Base-by-base conservation (phyloP, 2,113 vertebrate species). In the Semnornis frantzii region DNA sequence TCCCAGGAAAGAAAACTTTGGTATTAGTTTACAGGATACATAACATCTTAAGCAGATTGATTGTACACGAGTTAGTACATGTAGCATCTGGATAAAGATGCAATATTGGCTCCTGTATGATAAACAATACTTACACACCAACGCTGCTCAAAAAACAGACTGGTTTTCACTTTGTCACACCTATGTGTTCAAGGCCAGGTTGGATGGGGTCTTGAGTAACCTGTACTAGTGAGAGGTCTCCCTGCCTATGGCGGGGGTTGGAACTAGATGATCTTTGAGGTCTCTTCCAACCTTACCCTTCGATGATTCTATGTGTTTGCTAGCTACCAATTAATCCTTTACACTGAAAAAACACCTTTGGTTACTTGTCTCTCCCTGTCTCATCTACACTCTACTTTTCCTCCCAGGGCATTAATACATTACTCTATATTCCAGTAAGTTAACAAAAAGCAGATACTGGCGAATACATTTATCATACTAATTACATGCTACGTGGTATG, bases 401-500 rank as follows among this genome's bases (percentile, higher is more conserved):
- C 34, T 58, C 73, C 75, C 44, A 77, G 70, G 73, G 31, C 44
- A 54, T 8, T 78, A 87, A 92, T 25, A 23, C 28, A 62, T 80
- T 82, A 74, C 37, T 66, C 20, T 46, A 92, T 91, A 57, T 82
- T 75, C 85, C 55, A 88, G 33, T 44, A 37, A 81, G 63, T 69
- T 86, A 81, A 85, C 75, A 86, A 84, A 55, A 82, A 23, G 62
- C 8, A 92, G 30, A 46, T 31, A 75, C 21, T 63, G 27, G 24
- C 20, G 86, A 58, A 78, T 74, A 81, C 48, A 87, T 90, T 79
- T 55, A 81, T 94, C 91, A 92, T 60, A 64, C 50, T 97, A 96
- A 97, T 97, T 97, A 97, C 63, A 16, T 65, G 79, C 39, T 79
- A 50, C 77, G 94, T 79, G 85, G 48, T 69, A 87, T 87, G 75